phyloP scores from a whole-genome alignment of 2,113 vertebrate genomes.

The Climacteris rufus region DNA sequence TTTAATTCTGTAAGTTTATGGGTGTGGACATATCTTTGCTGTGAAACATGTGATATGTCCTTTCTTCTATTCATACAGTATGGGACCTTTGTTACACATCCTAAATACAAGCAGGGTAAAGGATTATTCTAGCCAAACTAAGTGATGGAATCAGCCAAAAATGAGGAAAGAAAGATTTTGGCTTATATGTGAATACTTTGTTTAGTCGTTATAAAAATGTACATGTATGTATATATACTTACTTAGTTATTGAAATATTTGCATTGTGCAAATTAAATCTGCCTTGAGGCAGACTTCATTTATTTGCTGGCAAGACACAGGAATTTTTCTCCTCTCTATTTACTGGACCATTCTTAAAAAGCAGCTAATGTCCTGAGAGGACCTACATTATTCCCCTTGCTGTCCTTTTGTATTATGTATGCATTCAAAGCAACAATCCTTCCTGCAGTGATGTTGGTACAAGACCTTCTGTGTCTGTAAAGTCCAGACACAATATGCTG shows the following conservation, averaged over 20 bases:
- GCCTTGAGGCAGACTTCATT: constrained; percentile 17
- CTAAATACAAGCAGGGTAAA: neutral
- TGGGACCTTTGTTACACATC: neutral
- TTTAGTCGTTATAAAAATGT: neutral
- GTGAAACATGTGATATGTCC: neutral
- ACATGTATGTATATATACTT: neutral
- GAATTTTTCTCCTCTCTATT: constrained; percentile 20
- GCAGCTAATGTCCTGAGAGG: neutral
- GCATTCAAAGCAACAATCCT: neutral
- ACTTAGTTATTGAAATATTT: constrained; percentile 14
- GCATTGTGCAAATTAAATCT: constrained; percentile 30
- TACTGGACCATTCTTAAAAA: constrained; percentile 7
- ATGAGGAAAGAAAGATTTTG: neutral
- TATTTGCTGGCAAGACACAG: constrained; percentile 14
- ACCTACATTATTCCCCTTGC: neutral
- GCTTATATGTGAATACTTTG: neutral
- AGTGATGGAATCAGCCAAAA: neutral
- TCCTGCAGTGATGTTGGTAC: neutral
- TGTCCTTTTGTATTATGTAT: neutral
- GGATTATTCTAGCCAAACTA: neutral
- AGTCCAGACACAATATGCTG: neutral
- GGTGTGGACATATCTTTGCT: neutral
- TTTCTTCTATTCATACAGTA: neutral
- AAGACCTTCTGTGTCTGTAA: neutral
- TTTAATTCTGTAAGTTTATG: constrained; percentile 6